These are phyloP conservation scores for Brotula barbata DNA, from an alignment of 2,797 vertebrate species.

Conservation along the genomic window DNA sequence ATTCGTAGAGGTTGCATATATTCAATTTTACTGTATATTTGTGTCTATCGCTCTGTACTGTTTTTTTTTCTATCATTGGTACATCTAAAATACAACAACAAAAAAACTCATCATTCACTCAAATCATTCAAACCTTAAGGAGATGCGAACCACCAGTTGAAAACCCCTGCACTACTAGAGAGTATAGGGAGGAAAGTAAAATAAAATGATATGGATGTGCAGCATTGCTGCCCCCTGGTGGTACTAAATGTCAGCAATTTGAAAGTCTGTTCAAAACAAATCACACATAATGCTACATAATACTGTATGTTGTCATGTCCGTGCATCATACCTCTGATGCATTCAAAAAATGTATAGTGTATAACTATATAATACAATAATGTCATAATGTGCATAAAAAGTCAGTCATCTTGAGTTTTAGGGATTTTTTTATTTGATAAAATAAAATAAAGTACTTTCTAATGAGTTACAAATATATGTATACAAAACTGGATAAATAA, in stretches of 20 bases:
- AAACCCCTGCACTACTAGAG: too few relatives aligned
- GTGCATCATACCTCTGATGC: background rate
- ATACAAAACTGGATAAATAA: constrained; percentile 75
- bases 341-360: background rate
- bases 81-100: too few relatives aligned
- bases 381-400: constrained; percentile 19
- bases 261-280: background rate
- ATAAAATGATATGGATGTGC: background rate
- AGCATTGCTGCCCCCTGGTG: constrained; percentile 49
- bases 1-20: too few relatives aligned
- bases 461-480: constrained; percentile 67
- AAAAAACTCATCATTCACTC: too few relatives aligned
- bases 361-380: too few relatives aligned
- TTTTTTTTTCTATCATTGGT: too few relatives aligned
- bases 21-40: too few relatives aligned
- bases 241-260: background rate
- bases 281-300: background rate
- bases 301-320: background rate
- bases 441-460: constrained; percentile 60
- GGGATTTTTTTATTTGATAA: constrained; percentile 71
- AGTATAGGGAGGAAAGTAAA: too few relatives aligned
- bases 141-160: too few relatives aligned
- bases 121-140: too few relatives aligned
- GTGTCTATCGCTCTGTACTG: too few relatives aligned
- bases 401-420: constrained; percentile 21